Evolutionary conservation across 35 echinoderm and acorn worm genomes (phyloP).

Genomic region (Eucidaris tribuloides): DNA sequence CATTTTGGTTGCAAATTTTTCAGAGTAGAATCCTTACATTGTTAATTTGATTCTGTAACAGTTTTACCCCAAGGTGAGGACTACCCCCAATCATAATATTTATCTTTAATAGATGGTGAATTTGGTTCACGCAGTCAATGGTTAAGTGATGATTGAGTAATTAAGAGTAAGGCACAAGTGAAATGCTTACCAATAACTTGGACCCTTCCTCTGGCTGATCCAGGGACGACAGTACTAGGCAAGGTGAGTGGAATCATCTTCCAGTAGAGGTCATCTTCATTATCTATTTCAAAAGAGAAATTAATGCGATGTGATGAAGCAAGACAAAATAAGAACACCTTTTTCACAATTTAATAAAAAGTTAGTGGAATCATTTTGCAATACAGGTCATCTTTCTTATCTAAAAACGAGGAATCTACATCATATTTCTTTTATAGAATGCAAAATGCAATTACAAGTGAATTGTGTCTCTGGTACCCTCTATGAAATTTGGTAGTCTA

Average conservation of each 20-base stretch:
- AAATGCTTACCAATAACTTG: conserved; percentile 37
- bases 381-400: background rate
- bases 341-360: no score
- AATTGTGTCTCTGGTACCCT: no score
- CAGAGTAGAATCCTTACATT: no score
- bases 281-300: background rate
- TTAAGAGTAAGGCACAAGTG: background rate
- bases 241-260: conserved; percentile 6
- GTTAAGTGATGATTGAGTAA: background rate
- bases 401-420: no score
- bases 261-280: background rate
- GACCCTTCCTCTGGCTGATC: conserved; percentile 17
- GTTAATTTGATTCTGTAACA: no score
- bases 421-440: no score
- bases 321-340: no score
- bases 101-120: background rate
- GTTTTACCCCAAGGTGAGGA: no score
- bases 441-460: no score
- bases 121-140: background rate
- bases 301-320: no score
- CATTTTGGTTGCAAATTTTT: no score
- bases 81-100: background rate
- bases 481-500: no score
- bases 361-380: background rate
- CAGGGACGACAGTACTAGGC: background rate